Percentiles rank a stretch among this genome's conserved stretches.
Evolutionary conservation across 2,113 vertebrate species (phyloP).

Genomic region (Hystrix cristata): DNA sequence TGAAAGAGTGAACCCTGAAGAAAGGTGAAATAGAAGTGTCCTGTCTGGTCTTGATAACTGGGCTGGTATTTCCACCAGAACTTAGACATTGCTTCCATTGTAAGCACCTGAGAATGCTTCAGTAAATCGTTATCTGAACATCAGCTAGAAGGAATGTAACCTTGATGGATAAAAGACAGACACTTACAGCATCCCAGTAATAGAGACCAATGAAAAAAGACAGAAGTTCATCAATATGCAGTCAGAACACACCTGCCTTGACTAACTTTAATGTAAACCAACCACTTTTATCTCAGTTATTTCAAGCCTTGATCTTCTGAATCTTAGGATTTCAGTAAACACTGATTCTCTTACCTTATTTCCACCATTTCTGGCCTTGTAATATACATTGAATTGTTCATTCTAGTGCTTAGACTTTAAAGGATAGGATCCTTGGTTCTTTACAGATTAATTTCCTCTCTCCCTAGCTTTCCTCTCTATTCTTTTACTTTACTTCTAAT

Average conservation of each 20-base stretch:
- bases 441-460: too few relatives aligned
- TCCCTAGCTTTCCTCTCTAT: neutral
- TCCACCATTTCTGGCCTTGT: neutral
- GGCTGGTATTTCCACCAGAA: neutral
- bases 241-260: neutral
- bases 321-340: neutral
- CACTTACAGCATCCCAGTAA: neutral
- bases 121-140: neutral
- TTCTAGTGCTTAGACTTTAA: neutral
- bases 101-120: neutral
- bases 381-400: neutral
- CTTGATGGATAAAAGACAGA: neutral
- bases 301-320: neutral
- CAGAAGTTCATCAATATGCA: neutral
- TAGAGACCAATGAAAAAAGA: neutral
- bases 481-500: neutral
- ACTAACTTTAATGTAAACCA: neutral
- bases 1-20: slow-evolving; percentile 9
- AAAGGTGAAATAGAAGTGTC: neutral
- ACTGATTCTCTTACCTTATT: neutral
- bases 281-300: neutral
- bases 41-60: slow-evolving; percentile 43
- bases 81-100: neutral
- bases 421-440: neutral
- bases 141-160: neutral